phyloP scores from a whole-genome alignment of 37 sponge, comb jelly and placozoan genomes.

The Petrosia ficiformis region DNA sequence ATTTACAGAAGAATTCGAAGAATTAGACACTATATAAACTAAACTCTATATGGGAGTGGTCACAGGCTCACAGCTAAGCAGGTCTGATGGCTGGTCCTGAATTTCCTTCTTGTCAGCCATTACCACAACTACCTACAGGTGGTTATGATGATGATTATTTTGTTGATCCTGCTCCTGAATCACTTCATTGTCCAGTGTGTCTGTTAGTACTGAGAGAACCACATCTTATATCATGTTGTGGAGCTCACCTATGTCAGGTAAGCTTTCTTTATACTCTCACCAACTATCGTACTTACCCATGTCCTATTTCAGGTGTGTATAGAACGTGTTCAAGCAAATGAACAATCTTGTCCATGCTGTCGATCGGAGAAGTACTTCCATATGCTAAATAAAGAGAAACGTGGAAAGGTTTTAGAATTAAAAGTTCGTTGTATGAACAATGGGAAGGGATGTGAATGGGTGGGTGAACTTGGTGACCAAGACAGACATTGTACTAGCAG shows the following conservation, averaged over 20 bases:
- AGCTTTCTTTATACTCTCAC: too few species aligned
- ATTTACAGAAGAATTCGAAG: too few species aligned
- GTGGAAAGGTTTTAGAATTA: background rate
- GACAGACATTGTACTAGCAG: background rate
- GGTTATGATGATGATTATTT: background rate
- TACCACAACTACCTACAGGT: background rate
- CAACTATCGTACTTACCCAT: too few species aligned
- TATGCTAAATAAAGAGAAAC: background rate
- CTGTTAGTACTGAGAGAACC: background rate
- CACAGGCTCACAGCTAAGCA: too few species aligned
- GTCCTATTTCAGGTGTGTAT: background rate
- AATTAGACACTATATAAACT: too few species aligned
- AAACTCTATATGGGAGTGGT: too few species aligned
- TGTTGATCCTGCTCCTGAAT: background rate
- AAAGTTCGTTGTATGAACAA: background rate
- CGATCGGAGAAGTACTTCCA: background rate
- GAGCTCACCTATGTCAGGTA: background rate
- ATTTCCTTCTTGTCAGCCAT: too few species aligned
- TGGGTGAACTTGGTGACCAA: background rate
- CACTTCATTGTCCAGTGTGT: background rate
- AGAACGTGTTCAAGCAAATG: too few species aligned
- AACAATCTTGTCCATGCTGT: background rate
- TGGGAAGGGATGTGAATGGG: background rate
- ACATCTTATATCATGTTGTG: background rate
- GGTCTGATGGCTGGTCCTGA: too few species aligned